Conservation (phyloP, 2,888 invertebrate species). For the Pantelozetes paolii region DNA sequence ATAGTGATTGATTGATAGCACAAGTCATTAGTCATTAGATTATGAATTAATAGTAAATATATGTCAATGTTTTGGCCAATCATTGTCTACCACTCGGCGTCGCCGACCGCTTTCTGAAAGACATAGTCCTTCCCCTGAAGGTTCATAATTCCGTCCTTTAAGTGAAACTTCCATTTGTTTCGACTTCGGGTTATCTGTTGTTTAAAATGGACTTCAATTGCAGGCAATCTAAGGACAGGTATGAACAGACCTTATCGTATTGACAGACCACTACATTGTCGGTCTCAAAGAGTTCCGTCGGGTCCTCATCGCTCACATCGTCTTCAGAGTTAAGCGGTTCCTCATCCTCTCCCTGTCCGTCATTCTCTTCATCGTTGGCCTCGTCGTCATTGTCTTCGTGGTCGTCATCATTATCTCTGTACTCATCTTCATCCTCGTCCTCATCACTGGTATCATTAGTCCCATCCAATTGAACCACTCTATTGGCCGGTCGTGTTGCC, state of each 20-base stretch:
- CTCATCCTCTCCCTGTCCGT: slow-evolving; percentile 57
- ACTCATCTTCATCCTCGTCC: slow-evolving; percentile 51
- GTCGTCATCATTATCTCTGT: slow-evolving; percentile 58
- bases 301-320: slow-evolving; percentile 84
- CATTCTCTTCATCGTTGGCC: slow-evolving; percentile 60
- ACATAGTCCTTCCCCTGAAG: slow-evolving; percentile 95
- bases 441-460: slow-evolving; percentile 55
- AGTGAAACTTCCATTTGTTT: slow-evolving; percentile 98
- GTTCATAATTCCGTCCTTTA: slow-evolving; percentile 99
- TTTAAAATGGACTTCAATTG: slow-evolving; percentile 49
- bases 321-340: slow-evolving; percentile 95
- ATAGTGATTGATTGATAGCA: too few species aligned
- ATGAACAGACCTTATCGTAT: slow-evolving; percentile 81
- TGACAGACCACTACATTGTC: slow-evolving; percentile 99
- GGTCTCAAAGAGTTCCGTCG: slow-evolving; percentile 91
- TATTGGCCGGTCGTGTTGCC: slow-evolving; percentile 9
- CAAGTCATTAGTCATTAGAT: too few species aligned
- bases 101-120: slow-evolving; percentile 97
- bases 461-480: slow-evolving; percentile 54
- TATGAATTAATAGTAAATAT: too few species aligned
- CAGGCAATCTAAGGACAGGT: too few species aligned
- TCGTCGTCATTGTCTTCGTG: slow-evolving; percentile 62
- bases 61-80: too few species aligned
- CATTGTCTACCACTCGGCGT: slow-evolving; percentile 98
- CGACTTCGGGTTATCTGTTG: slow-evolving; percentile 87